Evolutionary conservation across 2,888 invertebrate species (phyloP), one percentile per base, ranked within the genome.

Genomic region (Tetrapedia diversipes): DNA sequence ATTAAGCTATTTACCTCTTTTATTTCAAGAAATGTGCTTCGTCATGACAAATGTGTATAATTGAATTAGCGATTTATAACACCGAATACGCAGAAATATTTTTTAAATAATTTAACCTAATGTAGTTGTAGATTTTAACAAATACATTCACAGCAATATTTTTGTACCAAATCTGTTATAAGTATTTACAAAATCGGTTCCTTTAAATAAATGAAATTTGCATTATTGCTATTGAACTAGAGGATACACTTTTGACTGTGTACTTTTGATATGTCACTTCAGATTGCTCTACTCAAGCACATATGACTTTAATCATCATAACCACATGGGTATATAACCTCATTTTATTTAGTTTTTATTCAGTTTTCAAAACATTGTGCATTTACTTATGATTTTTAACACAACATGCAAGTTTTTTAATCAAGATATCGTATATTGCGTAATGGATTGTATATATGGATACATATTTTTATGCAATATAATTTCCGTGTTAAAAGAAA

Each of bases 41-140:
- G 63, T 79, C 78, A 70, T 41, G 41, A 34, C 11, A 22, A 66
- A 73, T 19, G 10, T 29, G 22, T 39, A 24, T 60, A 74, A 67
- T 67, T 43, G 16, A 16, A 70, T 51, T 43, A 59, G 14, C 1
- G 32, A 57, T 60, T 75, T 66, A 10, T 27, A 24, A 29, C 22
- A 49, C n/a, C 10, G 10, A 45, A 65, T 10, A 10, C 32, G 24
- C 24, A 19, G 10, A 27, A 64, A 77, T 54, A 47, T 19, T 60
- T 76, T 61, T 16, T 14, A 60, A 49, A 47, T n/a, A 34, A n/a
- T n/a, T 53, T 75, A 77, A 74, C 57, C 57, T 68, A 49, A 22
- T 27, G 4, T 4, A 24, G 14, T 43, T 16, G 10, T 32, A 19
- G 6, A 34, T 34, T 41, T 54, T n/a, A 39, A 51, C 16, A 14